phyloP scores from a whole-genome alignment of 2,797 vertebrate species.

The Triplophysa bombifrons region DNA sequence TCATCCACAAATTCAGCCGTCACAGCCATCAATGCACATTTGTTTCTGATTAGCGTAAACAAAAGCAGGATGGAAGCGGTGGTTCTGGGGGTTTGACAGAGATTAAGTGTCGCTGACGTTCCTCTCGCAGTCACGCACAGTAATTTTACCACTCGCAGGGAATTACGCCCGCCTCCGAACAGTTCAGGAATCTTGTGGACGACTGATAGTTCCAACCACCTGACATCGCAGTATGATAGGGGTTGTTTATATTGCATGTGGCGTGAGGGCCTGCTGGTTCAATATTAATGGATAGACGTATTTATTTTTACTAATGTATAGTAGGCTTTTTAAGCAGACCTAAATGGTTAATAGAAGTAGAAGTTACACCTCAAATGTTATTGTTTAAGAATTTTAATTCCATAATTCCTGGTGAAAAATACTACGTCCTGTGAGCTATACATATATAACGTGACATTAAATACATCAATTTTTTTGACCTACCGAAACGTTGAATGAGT shows the following conservation, averaged over 20 bases:
- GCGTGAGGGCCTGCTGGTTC: background rate
- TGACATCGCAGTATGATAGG: background rate
- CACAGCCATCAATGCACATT: background rate
- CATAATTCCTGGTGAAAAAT: no score
- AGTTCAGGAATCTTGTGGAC: background rate
- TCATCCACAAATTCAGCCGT: slow-evolving; percentile 1
- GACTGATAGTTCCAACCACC: background rate
- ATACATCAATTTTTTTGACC: background rate
- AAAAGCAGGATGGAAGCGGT: background rate
- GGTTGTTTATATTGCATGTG: background rate
- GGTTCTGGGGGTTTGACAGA: background rate
- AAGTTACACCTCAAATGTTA: no score
- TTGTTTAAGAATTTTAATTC: no score
- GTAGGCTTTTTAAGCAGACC: no score
- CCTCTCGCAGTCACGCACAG: background rate
- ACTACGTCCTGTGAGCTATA: background rate
- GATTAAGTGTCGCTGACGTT: background rate
- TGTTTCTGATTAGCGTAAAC: slow-evolving; percentile 3
- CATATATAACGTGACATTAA: background rate
- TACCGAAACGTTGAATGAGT: background rate
- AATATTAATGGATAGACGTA: no score
- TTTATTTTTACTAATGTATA: no score
- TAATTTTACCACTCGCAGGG: background rate
- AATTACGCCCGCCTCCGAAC: background rate
- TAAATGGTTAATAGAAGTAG: no score